Conservation (phyloP, 2,888 invertebrate genomes). For the Amphimallon solstitiale region DNA sequence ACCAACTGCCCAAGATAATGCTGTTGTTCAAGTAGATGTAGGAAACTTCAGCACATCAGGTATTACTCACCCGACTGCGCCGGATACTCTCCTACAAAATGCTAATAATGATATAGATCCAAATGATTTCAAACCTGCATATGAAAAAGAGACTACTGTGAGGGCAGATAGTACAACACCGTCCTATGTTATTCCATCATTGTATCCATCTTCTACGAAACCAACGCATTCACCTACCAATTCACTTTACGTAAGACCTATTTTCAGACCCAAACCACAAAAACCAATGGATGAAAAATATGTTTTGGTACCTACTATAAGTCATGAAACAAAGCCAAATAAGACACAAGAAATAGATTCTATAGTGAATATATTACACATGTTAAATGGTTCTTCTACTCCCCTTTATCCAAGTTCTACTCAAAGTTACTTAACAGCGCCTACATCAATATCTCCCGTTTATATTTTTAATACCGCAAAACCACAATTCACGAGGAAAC, state of each 20-base stretch:
- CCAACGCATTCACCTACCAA: constrained; percentile 55
- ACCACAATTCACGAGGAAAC: constrained; percentile 57
- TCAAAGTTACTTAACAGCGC: constrained; percentile 43
- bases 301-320: constrained; percentile 68
- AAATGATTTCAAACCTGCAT: constrained; percentile 54
- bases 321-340: constrained; percentile 56
- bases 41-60: constrained; percentile 56
- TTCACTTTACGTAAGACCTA: constrained; percentile 62
- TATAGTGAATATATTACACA: constrained; percentile 71
- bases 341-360: constrained; percentile 66
- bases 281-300: constrained; percentile 65
- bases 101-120: constrained; percentile 64
- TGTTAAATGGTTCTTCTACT: constrained; percentile 66
- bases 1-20: constrained; percentile 59
- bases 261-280: constrained; percentile 68
- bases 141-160: constrained; percentile 55
- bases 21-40: constrained; percentile 55
- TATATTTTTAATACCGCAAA: constrained; percentile 41
- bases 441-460: constrained; percentile 44
- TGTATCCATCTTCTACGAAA: constrained; percentile 18
- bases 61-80: constrained; percentile 61
- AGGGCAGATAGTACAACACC: constrained; percentile 46
- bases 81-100: constrained; percentile 71
- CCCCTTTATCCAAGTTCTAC: constrained; percentile 21
- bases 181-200: constrained; percentile 49